Base-by-base conservation (phyloP, 2,797 vertebrate species). In the Lacerta agilis region DNA sequence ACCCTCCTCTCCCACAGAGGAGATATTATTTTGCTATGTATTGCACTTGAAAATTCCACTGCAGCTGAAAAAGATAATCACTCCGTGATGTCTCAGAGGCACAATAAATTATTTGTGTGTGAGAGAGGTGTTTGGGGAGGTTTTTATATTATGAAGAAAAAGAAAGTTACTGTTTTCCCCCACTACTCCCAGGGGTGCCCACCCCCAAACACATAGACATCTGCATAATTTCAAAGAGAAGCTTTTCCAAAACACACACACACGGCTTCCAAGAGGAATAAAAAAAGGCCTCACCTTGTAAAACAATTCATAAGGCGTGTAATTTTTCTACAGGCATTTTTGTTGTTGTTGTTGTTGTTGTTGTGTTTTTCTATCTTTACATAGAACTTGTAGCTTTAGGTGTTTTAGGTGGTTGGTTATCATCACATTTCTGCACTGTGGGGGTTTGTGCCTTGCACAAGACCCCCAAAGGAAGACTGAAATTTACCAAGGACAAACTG, bases 301-400 rank as follows among this genome's bases (percentile, higher is more conserved):
- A 90, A 93, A 23, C 36, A 85, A 89, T 0, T 41, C 86, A 5
- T 36, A 86, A 89, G 25, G 86, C 13, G 36, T 85, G 41, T 4
- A 0, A 0, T 0, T 72, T 91, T 82, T 79, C 4, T 45, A 81
- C 20, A 80, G 6, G 41, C 58, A 9, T 85, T 55, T 55, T 55
- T 55, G 49, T 55, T 55, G 49, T 49, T 49, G 45, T 41, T 41
- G 38, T 41, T 41, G 38, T n/a, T n/a, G 33, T 78, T 86, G 38
- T 55, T 81, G 5, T 83, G 89, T 94, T 76, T 71, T 90, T 80
- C 27, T 88, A 9, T 87, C 43, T 64, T 92, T 79, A 90, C 67
- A 2, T 72, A 55, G 86, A 90, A 72, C 49, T 83, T 88, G 49
- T 76, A 79, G 3, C 85, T 91, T 82, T 69, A 33, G 33, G 33